Evolutionary conservation across 2,113 vertebrate species (phyloP), one percentile per base, ranked within the genome.

Genomic region (Carassius carassius): DNA sequence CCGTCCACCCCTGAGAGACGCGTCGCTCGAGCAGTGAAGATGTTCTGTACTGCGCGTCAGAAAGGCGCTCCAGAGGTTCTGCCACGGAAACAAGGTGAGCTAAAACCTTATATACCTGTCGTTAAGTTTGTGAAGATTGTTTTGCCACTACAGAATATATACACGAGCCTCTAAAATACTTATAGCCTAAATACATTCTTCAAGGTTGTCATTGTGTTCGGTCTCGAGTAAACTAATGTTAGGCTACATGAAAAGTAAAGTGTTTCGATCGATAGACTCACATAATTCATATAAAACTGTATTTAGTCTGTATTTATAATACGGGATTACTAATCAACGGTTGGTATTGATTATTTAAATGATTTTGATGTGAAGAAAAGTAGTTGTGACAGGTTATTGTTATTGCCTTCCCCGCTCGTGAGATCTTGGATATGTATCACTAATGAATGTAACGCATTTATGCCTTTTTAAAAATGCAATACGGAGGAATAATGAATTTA

Each of bases 21-120:
- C 32, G 56, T 80, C 78, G 35, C 16, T 80, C 73, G 12, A 0
- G 17, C n/a, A 29, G 41, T 7, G 78, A 29, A 25, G 37, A 80
- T 63, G 78, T n/a, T 44, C n/a, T 49, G 41, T 12, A 4, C 60
- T 29, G 1, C 58, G 76, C 76, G 76, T 13, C 76, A 60, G 37
- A n/a, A 54, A 78, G 29, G 21, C 32, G 77, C 77, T 62, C 54
- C 77, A 41, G 60, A 65, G 25, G 13, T 80, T 65, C 60, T 65
- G 23, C 37, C n/a, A 25, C 41, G 60, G 78, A 47, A 65, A 80
- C 41, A 65, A 80, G 78, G 78, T 80, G n/a, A 80, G 60, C 76
- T 41, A 4, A 78, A 23, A 41, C 56, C 13, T 41, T 41, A 63
- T 23, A 17, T 8, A 47, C 78, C 19, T 44, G 77, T 62, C 13